A percentile compares a stretch with the other conserved stretches of the same genome.
Evolutionary conservation across 2,797 vertebrate genomes (phyloP).

Genomic region (Etheostoma perlongum): DNA sequence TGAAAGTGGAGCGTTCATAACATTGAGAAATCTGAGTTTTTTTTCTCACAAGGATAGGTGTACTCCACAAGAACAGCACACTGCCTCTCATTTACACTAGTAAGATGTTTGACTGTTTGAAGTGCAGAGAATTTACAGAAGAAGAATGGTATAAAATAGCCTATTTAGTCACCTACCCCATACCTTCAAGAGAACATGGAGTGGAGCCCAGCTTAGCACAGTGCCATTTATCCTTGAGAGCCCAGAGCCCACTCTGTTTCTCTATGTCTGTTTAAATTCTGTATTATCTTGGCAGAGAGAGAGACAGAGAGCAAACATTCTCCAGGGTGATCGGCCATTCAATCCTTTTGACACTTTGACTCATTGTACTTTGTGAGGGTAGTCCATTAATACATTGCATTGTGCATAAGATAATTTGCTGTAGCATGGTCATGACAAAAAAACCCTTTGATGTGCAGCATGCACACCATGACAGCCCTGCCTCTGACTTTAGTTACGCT

Average conservation of each 20-base stretch:
- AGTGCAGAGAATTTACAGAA: constrained; percentile 5
- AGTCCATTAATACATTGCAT: constrained; percentile 26
- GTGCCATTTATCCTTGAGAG: constrained; percentile 50
- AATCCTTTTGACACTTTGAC: constrained; percentile 59
- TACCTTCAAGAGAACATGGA: constrained; percentile 42
- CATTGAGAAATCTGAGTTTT: no score
- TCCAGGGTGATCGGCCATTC: constrained; percentile 49
- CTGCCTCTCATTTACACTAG: constrained; percentile 7
- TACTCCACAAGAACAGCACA: background rate
- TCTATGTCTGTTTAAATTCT: constrained; percentile 40
- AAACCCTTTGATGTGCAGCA: constrained; percentile 8
- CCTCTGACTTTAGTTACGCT: constrained; percentile 12
- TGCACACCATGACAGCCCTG: background rate
- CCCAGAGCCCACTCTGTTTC: constrained; percentile 30
- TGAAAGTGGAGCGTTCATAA: no score
- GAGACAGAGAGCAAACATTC: constrained; percentile 19
- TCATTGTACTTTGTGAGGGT: constrained; percentile 52
- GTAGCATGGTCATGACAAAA: constrained; percentile 13
- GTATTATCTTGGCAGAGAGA: constrained; percentile 47
- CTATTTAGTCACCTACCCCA: constrained; percentile 45
- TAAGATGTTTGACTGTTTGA: background rate
- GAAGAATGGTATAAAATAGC: constrained; percentile 27
- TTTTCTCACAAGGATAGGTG: background rate
- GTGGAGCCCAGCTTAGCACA: constrained; percentile 38
- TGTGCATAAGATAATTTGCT: constrained; percentile 36